Base-by-base conservation (phyloP, 1,140 invertebrate genomes). In the Musca vetustissima region DNA sequence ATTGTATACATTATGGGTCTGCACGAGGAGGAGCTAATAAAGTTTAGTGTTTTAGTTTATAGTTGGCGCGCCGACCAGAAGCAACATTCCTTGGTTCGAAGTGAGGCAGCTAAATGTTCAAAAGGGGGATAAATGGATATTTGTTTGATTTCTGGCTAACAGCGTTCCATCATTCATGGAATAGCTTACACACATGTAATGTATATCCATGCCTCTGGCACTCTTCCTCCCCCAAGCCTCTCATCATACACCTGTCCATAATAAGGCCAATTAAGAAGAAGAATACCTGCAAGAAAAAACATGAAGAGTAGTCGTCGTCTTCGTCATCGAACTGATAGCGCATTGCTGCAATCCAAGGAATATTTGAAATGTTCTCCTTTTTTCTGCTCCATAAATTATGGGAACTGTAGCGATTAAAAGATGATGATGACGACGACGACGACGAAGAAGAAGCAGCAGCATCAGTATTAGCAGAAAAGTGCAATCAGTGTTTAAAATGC, bases 401-500 rank as follows among this genome's bases (percentile, higher is more conserved):
- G 28, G 57, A 61, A 61, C 36, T 19, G 32, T 61, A 61, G 36
- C 57, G 57, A 61, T 61, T 61, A 61, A 52, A 19, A 43, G 4
- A 9, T 8, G 1, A 15, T 14, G 48, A 49, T 14, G 48, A 28
- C 6, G 21, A 52, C 0, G 49, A 19, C n/a, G n/a, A n/a, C n/a
- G 13, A 9, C 48, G 6, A 49, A 49, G 48, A 49, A 49, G 17
- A 49, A 19, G 15, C 11, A 15, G 17, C 11, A 49, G 17, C 15
- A 14, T 9, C 9, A 52, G n/a, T 11, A 13, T 11, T 9, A 11
- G 57, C 17, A 21, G n/a, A 19, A 43, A 28, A 61, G 28, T 36
- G 57, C 36, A 61, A 61, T 61, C 57, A 61, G 57, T 61, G 28
- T 61, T 61, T 61, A 61, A 61, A 61, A 61, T 61, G 19, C 57